These are phyloP conservation scores for Gallinago nigripennis DNA, from an alignment of 2,797 vertebrate genomes.

Conservation along the genomic window DNA sequence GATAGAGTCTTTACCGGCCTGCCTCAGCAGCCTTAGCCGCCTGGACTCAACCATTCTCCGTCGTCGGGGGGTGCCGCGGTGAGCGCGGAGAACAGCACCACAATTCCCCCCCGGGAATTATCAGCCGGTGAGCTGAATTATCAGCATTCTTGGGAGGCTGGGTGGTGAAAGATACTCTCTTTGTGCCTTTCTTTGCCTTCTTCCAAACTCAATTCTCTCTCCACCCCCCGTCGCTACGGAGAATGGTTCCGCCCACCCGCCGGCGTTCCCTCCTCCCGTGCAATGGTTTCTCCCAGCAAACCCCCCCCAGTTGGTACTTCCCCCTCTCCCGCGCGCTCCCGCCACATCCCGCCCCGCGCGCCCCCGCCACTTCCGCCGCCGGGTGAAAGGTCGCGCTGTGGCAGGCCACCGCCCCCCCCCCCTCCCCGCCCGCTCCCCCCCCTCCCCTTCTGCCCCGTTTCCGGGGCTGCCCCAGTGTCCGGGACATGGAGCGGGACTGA, in stretches of 20 bases:
- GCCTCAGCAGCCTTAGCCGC: accelerated
- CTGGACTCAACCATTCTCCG: accelerated
- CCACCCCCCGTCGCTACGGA: accelerated
- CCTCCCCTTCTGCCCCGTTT: constrained; percentile 51
- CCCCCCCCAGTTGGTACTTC: not conserved
- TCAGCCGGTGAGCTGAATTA: no score
- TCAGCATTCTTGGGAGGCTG: accelerated
- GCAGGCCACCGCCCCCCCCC: constrained; percentile 43
- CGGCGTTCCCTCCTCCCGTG: accelerated
- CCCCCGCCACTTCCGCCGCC: constrained; percentile 20
- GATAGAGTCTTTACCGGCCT: accelerated
- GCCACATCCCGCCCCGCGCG: constrained; percentile 54
- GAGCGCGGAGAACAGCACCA: accelerated
- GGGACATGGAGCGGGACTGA: constrained; percentile 61
- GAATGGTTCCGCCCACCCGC: not conserved
- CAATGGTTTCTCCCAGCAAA: not conserved
- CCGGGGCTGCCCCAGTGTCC: constrained; percentile 10
- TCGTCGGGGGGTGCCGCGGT: accelerated
- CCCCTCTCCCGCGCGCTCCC: not conserved
- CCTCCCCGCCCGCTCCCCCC: not conserved
- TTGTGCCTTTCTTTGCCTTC: no score
- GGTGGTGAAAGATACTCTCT: no score
- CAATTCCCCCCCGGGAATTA: no score
- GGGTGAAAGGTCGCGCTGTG: constrained; percentile 30
- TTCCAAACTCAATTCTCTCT: not conserved